Percentiles rank a stretch among this genome's conserved stretches.
These are phyloP conservation scores for Apocheima hispidaria DNA, from an alignment of 2,888 invertebrate genomes.

Conservation along the genomic window DNA sequence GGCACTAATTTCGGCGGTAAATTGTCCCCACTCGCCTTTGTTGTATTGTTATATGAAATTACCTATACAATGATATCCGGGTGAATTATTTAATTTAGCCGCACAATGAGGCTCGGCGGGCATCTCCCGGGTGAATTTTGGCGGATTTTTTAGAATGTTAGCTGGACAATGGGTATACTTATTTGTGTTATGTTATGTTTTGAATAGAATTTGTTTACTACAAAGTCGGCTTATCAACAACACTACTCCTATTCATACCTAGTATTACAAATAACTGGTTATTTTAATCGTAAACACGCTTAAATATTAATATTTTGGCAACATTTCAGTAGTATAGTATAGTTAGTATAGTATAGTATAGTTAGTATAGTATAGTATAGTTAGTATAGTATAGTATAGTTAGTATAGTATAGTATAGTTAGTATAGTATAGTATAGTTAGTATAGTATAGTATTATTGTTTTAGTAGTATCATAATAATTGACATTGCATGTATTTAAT, in stretches of 20 bases:
- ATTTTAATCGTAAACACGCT: not conserved
- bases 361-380: no score
- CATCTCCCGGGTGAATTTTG: conserved; percentile 10
- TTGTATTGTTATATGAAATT: conserved; percentile 57
- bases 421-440: no score
- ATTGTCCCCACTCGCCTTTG: conserved; percentile 48
- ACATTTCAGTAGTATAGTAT: no score
- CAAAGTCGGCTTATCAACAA: not conserved
- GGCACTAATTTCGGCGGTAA: conserved; percentile 49
- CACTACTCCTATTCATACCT: no score
- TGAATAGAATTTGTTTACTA: not conserved
- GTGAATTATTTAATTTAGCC: conserved; percentile 45
- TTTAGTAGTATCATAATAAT: no score
- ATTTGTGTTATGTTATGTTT: conserved; percentile 11
- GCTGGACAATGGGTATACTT: conserved; percentile 1
- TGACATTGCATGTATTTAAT: no score
- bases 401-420: no score
- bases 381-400: no score
- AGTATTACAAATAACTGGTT: not conserved
- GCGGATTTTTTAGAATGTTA: conserved; percentile 6
- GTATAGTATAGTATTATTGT: no score
- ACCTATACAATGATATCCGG: conserved; percentile 46
- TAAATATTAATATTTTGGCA: no score
- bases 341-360: no score
- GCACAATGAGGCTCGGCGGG: conserved; percentile 34